Evolutionary conservation across 2,888 invertebrate species (phyloP), one percentile per base, ranked within the genome.

Genomic region (Drosophila niveifrons): DNA sequence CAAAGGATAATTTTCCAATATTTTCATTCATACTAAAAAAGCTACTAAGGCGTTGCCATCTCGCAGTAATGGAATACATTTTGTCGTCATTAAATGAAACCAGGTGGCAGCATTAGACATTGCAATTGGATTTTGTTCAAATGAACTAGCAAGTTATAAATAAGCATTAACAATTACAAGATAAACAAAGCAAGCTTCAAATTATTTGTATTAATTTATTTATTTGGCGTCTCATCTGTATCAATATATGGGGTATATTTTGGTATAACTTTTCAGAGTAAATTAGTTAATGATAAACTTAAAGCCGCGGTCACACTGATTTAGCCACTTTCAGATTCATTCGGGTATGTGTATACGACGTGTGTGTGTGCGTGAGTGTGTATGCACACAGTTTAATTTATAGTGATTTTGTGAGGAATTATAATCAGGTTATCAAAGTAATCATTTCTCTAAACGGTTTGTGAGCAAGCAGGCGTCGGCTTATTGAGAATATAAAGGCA

Each of bases 181-280:
- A 1, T 0, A 17, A 57, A 36, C 58, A 39, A 31, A 58, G 58
- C 18, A 58, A 29, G 28, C 39, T 29, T 48, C 8, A 29, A 61
- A 51, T 51, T 59, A 36, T 23, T 43, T 31, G 15, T 41, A 29
- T 31, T 29, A 13, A 48, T 50, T 29, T 29, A 48, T 50, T 39
- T 17, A 28, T 57, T 57, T 34, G 18, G 34, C 31, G n/a, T 10
- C 8, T 44, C 50, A 9, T 8, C 10, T 15, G 61, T 74, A 75
- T 78, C 78, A 78, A 78, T 75, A 51, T 61, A 48, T 44, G n/a
- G 11, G 36, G 36, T 36, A n/a, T 36, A 36, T 11, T 11, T 36
- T 36, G n/a, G 36, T 36, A 11, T 36, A 31, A 31, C 10, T 31
- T 2, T 31, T 31, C 9, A n/a, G n/a, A 36, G 11, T 36, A 11